phyloP scores from a whole-genome alignment of 2,888 invertebrate species.

The Diplolepis rosae region DNA sequence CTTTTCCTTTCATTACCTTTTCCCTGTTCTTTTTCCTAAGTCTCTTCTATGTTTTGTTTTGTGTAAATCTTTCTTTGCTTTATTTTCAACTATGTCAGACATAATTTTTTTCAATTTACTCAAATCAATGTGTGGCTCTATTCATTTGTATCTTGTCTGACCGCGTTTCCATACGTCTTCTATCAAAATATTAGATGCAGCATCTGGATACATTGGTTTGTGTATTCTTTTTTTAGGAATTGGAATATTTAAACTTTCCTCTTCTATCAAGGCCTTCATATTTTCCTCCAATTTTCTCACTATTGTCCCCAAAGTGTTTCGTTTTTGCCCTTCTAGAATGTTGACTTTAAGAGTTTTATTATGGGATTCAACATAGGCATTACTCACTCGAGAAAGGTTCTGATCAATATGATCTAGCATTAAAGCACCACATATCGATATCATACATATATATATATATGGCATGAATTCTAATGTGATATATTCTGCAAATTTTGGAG shows the following conservation, averaged over 20 bases:
- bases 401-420: constrained; percentile 14
- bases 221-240: background rate
- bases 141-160: background rate
- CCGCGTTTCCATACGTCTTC: background rate
- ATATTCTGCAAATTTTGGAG: background rate
- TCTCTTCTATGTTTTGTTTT: background rate
- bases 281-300: background rate
- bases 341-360: constrained; percentile 4
- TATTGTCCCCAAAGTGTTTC: background rate
- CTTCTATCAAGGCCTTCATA: background rate
- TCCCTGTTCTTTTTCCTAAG: background rate
- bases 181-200: background rate
- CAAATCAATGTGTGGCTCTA: background rate
- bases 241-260: background rate
- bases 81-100: background rate
- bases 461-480: background rate
- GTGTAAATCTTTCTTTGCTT: background rate
- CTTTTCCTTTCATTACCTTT: background rate
- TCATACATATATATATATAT: no score
- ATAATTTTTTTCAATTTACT: background rate
- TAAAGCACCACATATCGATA: constrained; percentile 1
- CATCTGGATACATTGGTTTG: background rate
- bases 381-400: constrained; percentile 23
- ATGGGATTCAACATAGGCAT: constrained; percentile 26
- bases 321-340: background rate